Evolutionary conservation across 2,888 invertebrate species (phyloP).

Genomic region (Mythimna impura): DNA sequence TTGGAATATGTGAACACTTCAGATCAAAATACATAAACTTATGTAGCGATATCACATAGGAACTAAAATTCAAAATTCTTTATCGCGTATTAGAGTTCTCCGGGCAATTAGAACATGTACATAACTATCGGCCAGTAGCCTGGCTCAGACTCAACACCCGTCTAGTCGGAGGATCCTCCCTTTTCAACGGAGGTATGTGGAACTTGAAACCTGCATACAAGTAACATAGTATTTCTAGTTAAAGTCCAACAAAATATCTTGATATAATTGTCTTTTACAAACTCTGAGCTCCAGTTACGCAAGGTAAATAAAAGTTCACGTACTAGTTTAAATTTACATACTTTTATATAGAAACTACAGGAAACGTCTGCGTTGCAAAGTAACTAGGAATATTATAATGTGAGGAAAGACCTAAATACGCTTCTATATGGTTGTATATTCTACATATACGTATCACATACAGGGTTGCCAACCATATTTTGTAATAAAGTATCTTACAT

Average conservation of each 20-base stretch:
- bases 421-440: neutral
- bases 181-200: too few relatives aligned
- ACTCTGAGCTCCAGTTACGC: slow-evolving; percentile 11
- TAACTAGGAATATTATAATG: slow-evolving; percentile 37
- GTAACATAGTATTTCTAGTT: neutral
- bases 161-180: too few relatives aligned
- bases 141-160: too few relatives aligned
- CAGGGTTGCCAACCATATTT: too few relatives aligned
- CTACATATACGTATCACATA: neutral
- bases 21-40: too few relatives aligned
- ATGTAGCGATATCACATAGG: too few relatives aligned
- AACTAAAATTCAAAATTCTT: too few relatives aligned
- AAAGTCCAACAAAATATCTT: slow-evolving; percentile 1
- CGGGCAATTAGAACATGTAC: too few relatives aligned
- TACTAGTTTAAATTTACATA: slow-evolving; percentile 44
- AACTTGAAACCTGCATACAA: neutral
- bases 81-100: too few relatives aligned
- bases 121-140: too few relatives aligned
- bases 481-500: too few relatives aligned
- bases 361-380: slow-evolving; percentile 27
- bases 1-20: too few relatives aligned
- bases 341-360: slow-evolving; percentile 19
- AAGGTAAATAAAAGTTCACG: slow-evolving; percentile 38
- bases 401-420: slow-evolving; percentile 16
- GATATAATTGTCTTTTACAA: slow-evolving; percentile 33